Base-by-base conservation (phyloP, 1,140 invertebrate species). In the Gerris buenoi region DNA sequence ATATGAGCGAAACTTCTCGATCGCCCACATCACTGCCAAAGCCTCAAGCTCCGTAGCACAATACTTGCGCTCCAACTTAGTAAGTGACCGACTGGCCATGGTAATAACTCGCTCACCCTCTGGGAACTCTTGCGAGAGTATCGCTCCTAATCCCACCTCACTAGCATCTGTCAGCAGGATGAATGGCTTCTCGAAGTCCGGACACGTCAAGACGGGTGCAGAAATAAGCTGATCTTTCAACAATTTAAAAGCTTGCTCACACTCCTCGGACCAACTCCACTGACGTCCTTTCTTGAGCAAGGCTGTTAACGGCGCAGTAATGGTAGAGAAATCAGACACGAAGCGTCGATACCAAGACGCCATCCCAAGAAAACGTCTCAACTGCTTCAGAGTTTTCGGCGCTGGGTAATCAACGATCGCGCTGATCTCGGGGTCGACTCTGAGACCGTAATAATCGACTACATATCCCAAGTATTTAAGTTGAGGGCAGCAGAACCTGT, bases 1-100 rank as follows among this genome's bases (percentile, higher is more conserved):
- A 59, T 73, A 74, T 0, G 28, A 65, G 18, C 72, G 63, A 61
- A 76, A 77, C 28, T 77, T 73, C 59, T 76, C 70, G 0, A 80
- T 71, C 2, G 74, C 75, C 70, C 72, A 75, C 1, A 81, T 63
- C 23, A 81, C 70, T 3, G 76, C 78, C 2, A 70, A 68, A 65
- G 75, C 76, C 74, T 83, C 79, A 63, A 73, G 69, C 71, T 83
- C 79, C 0, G 77, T 79, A 3, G 72, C 72, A 2, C 69, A 70
- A 67, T 79, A 82, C 26, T 80, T 79, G 56, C 58, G 69, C 72
- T 82, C 79, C 10, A 70, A 33, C 5, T 64, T 65, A 13, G 59
- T 70, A 10, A 81, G 67, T 1, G 69, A 67, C n/a, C 77, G 59
- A 68, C 78, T 78, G 14, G 78, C 79, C 67, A 81, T 80, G 0